Base-by-base conservation (phyloP, 2,888 invertebrate genomes). In the Caenorhabditis sp. region DNA sequence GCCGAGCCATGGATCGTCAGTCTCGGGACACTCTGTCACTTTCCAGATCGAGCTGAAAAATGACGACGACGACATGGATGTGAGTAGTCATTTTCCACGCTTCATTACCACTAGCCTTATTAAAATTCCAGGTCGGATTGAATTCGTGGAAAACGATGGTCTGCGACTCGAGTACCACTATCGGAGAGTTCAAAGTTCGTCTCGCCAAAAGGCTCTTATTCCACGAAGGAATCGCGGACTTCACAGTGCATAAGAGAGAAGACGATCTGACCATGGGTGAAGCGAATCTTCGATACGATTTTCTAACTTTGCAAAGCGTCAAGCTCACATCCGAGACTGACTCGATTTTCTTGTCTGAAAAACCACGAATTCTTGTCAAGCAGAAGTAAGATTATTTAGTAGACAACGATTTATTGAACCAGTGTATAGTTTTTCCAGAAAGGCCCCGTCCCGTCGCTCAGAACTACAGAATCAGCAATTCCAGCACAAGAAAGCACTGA, bases 181-280 rank as follows among this genome's bases (percentile, higher is more conserved):
- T 83, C 11, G 83, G 76, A 51, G 79, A 83, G 32, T 72, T 83
- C 56, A 80, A 80, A 53, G 62, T 74, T 20, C 65, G 83, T n/a
- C 50, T 83, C 1, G 83, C 69, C 1, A 67, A 72, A 35, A 20
- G 83, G 26, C 13, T 83, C 4, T 3, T 18, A 13, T 83, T 77
- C 50, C 76, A 76, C 32, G 81, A 81, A 32, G 37, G 15, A 11
- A 55, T 76, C 11, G 20, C 28, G 0, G 81, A 81, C 1, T 81
- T 76, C 37, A 32, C 70, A 1, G 65, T 81, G 20, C 76, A 81
- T 56, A 68, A 68, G 40, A 70, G 81, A 71, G 81, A 81, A 4
- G 81, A 76, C 1, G 81, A 82, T 5, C 18, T 72, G 32, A 72
- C 82, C 26, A 62, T 72, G 61, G 60, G 44, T 4, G 81, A 81